Evolutionary conservation across 2,888 invertebrate species (phyloP).

Genomic region (Schizaphis graminum): DNA sequence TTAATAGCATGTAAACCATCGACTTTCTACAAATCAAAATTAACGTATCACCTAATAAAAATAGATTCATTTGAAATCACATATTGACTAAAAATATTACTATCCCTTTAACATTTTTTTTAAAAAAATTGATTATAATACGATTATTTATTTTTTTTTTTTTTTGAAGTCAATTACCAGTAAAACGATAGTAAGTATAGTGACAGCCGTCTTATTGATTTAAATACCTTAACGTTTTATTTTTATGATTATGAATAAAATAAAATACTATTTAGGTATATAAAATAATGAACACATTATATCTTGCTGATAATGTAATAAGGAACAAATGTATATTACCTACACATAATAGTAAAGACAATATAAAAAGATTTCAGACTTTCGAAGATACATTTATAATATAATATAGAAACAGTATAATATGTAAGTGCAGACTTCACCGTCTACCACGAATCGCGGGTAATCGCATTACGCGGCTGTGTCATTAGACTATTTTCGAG

Average conservation of each 20-base stretch:
- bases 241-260: not conserved
- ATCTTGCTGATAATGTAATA: not conserved
- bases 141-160: not conserved
- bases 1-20: not conserved
- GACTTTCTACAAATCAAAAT: not conserved
- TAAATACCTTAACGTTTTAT: not conserved
- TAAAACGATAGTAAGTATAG: not conserved
- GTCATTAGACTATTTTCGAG: conserved; percentile 32
- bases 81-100: not conserved
- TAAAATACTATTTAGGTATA: not conserved
- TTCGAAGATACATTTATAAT: not conserved
- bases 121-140: not conserved
- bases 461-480: conserved; percentile 41
- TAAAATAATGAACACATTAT: not conserved
- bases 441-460: not conserved
- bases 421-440: not conserved
- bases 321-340: too few relatives aligned
- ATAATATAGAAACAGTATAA: not conserved
- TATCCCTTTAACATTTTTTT: not conserved
- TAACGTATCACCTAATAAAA: not conserved
- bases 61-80: not conserved
- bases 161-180: not conserved
- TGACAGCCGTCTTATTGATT: not conserved
- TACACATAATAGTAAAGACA: too few relatives aligned
- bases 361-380: not conserved